Conservation (phyloP, 2,113 vertebrate species). For the Poecile atricapillus region DNA sequence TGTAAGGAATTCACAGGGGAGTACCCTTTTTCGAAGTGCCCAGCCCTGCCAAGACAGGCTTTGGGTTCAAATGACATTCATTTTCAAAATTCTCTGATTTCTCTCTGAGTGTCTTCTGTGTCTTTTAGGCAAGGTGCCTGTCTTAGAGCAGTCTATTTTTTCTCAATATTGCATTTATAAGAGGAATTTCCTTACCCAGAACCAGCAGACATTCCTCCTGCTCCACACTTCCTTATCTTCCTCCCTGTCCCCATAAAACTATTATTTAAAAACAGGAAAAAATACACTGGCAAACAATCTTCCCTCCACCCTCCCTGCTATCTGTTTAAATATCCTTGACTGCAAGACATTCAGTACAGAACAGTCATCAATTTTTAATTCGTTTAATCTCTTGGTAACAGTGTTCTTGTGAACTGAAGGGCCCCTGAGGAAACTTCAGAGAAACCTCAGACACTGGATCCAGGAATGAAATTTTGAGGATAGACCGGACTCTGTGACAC, state of each 20-base stretch:
- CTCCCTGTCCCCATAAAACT: background rate
- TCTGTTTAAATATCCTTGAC: slow-evolving; percentile 72
- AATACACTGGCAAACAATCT: background rate
- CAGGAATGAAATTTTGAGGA: background rate
- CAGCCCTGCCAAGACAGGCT: background rate
- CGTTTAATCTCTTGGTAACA: slow-evolving; percentile 71
- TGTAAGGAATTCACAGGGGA: background rate
- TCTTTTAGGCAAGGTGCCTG: background rate
- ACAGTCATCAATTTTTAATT: slow-evolving; percentile 77
- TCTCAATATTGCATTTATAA: background rate
- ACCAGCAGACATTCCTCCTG: background rate
- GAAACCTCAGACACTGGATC: slow-evolving; percentile 45
- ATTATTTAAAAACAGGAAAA: slow-evolving; percentile 47
- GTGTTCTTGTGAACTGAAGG: slow-evolving; percentile 68
- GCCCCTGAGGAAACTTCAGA: slow-evolving; percentile 62
- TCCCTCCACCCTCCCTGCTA: slow-evolving; percentile 31
- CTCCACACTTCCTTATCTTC: background rate
- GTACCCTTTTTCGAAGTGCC: background rate
- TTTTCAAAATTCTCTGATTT: background rate
- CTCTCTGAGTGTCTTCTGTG: background rate
- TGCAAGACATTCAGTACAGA: slow-evolving; percentile 66
- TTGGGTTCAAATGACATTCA: background rate
- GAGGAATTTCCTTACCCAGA: slow-evolving; percentile 5
- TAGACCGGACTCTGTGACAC: slow-evolving; percentile 3
- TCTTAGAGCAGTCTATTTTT: background rate